Conservation (phyloP, 2,888 invertebrate species). For the Orgyia antiqua region DNA sequence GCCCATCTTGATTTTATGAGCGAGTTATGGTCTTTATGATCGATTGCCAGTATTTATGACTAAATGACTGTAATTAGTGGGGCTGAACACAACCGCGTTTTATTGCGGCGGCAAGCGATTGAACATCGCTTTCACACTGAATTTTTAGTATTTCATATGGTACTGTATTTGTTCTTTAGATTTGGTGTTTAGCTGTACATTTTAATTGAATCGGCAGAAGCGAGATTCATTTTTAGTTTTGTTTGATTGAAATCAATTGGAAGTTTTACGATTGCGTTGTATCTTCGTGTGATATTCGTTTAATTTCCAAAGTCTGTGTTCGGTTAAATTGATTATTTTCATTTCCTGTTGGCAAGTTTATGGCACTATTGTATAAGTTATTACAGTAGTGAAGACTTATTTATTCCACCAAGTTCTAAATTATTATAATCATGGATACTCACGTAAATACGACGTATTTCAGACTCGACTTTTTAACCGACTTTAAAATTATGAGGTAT, state of each 20-base stretch:
- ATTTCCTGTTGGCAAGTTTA: background rate
- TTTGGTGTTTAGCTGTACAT: slow-evolving; percentile 20
- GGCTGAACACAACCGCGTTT: slow-evolving; percentile 40
- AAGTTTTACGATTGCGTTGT: slow-evolving; percentile 2
- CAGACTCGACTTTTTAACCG: no score
- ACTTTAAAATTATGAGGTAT: no score
- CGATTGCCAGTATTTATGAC: slow-evolving; percentile 63
- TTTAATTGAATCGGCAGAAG: slow-evolving; percentile 10
- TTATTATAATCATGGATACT: no score
- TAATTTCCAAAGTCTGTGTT: background rate
- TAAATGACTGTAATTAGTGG: slow-evolving; percentile 63
- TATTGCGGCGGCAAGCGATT: slow-evolving; percentile 44
- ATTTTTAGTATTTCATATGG: slow-evolving; percentile 22
- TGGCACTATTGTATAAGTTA: no score
- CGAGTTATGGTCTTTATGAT: slow-evolving; percentile 66
- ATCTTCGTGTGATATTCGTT: background rate
- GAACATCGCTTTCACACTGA: slow-evolving; percentile 38
- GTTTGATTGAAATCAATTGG: slow-evolving; percentile 2
- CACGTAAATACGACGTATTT: no score
- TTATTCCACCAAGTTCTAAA: no score
- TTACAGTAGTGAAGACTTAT: no score
- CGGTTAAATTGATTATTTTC: background rate
- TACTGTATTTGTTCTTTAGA: slow-evolving; percentile 25
- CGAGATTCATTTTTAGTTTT: slow-evolving; percentile 1
- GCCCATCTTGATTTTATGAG: slow-evolving; percentile 41